Base-by-base conservation (phyloP, 2,113 vertebrate species). In the Prionailurus bengalensis region DNA sequence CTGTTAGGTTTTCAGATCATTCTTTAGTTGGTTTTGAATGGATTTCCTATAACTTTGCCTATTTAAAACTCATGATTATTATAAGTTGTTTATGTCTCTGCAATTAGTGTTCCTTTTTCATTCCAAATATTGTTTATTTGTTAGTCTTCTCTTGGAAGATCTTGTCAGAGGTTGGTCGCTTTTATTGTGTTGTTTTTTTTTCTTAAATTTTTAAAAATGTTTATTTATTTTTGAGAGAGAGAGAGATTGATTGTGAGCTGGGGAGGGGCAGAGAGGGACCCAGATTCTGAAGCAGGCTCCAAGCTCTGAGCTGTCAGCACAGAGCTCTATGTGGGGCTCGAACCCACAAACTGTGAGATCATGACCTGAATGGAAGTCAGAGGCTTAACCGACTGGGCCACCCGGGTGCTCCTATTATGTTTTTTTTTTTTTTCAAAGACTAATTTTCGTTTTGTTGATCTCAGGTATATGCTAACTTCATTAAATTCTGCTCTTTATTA, bases 341-440 rank as follows among this genome's bases (percentile, higher is more conserved):
- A 23, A 61, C 58, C 5, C 58, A 61, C 16, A 9, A 23, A 61
- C 58, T 3, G 58, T 23, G 58, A 61, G 58, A 23, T 61, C 21
- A 23, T 61, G 58, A 23, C 58, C 21, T 61, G 58, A 61, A 3
- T 6, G 2, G 58, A 61, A 61, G 58, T 61, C 58, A 42, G 42
- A 42, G 45, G 45, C 45, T 45, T 45, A 45, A 45, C 45, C 1
- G 45, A 45, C 45, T 45, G 45, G 45, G 45, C 45, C 45, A 45
- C 45, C 45, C 45, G 1, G 7, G 45, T 45, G 45, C 45, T 45
- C 45, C 45, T 45, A 9, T 45, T 45, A 45, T 45, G 45, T 8
- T 55, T 80, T 96, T 88, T 8, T 55, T 80, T 96, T 88, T 94
- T 89, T 76, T 48, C 61, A 92, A 78, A 73, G 65, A 81, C 74